Base-by-base conservation (phyloP, 2,888 invertebrate genomes). In the Amitus sp. region DNA sequence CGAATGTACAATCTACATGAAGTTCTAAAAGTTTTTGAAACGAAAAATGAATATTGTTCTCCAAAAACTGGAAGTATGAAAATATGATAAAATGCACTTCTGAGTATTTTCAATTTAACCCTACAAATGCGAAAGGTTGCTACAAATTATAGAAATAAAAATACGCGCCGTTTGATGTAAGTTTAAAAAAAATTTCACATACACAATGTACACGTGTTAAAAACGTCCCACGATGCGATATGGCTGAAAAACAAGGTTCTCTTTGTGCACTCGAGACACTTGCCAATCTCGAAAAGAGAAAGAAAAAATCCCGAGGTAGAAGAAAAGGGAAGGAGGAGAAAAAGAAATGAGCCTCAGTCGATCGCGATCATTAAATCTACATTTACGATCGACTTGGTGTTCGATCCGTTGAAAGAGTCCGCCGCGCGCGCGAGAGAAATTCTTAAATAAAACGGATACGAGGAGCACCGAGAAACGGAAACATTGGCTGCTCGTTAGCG, bases 281-380 rank as follows among this genome's bases (percentile, higher is more conserved):
- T 3, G 30, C 19, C 43, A 20, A 23, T 43, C 28, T 27, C n/a
- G 45, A 12, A 43, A 12, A 39, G 15, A 48, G 47, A 48, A 45
- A 33, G 52, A 49, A 19, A 19, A 54, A 47, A 46, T n/a, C n/a
- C n/a, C n/a, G n/a, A n/a, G n/a, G n/a, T n/a, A n/a, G 39, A 45
- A 48, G 49, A 45, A 37, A 45, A 13, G 39, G 52, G 53, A 49
- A 59, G 55, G 40, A 57, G 48, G 53, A 49, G 54, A 55, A 39
- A 57, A 53, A 55, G 55, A 51, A 40, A 43, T 34, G 46, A 45
- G 28, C 45, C n/a, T n/a, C 39, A 51, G 54, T 54, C 56, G 57
- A 61, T 60, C 50, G 60, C 64, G 60, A 65, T 65, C 64, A 57
- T 65, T 65, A 65, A 61, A 65, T 65, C 60, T 60, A 65, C 57